These are phyloP conservation scores for Ctenomys sociabilis DNA, from an alignment of 2,113 vertebrate species.

Conservation along the genomic window DNA sequence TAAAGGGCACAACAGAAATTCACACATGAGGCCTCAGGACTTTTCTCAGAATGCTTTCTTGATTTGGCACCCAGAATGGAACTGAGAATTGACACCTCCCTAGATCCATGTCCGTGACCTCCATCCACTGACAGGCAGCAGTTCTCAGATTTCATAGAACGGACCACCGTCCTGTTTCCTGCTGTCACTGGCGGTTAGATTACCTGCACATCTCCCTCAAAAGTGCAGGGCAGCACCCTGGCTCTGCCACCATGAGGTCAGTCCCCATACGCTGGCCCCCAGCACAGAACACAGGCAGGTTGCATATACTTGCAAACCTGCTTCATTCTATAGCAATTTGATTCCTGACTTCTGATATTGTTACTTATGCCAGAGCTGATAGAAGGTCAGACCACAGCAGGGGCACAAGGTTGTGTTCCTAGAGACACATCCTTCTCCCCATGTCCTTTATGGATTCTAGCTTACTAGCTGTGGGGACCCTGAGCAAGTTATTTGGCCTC, in stretches of 20 bases:
- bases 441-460: not conserved
- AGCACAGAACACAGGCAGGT: not conserved
- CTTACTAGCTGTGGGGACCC: not conserved
- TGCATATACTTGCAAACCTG: not conserved
- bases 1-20: not conserved
- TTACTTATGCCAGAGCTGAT: not conserved
- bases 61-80: not conserved
- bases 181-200: too few relatives aligned
- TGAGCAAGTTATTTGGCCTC: not conserved
- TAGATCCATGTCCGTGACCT: not conserved
- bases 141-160: not conserved
- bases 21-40: too few relatives aligned
- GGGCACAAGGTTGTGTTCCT: not conserved
- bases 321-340: not conserved
- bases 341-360: not conserved
- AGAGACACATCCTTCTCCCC: not conserved
- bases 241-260: accelerated
- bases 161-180: not conserved
- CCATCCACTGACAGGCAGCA: not conserved
- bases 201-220: not conserved
- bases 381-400: not conserved
- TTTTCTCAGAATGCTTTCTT: not conserved
- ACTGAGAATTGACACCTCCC: not conserved
- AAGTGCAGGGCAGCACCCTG: not conserved
- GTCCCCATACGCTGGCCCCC: not conserved